phyloP scores from a whole-genome alignment of 92 coral and sea anemone genomes.

The Pocillopora grandis region DNA sequence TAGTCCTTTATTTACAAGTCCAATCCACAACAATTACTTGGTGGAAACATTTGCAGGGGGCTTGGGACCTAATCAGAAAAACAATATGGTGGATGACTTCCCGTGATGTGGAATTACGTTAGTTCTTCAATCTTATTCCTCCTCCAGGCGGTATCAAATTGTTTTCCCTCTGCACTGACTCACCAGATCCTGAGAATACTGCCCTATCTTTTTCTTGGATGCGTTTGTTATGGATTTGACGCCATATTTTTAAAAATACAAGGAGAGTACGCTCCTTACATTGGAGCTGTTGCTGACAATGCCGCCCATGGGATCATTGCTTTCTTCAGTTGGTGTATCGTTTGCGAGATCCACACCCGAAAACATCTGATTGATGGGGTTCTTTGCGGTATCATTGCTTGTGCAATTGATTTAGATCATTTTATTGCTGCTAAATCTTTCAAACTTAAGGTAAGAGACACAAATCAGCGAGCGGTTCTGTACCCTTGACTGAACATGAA shows the following conservation, averaged over 20 bases:
- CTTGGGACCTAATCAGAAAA: not conserved
- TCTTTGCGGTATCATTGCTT: conserved; percentile 72
- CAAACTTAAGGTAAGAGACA: conserved; percentile 60
- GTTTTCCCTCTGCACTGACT: not conserved
- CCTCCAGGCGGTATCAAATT: not conserved
- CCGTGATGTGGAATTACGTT: not conserved
- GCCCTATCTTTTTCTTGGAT: conserved; percentile 17
- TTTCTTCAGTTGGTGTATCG: conserved; percentile 76
- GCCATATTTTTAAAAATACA: not conserved
- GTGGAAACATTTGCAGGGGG: too few species aligned
- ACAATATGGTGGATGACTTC: conserved; percentile 23
- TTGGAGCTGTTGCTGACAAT: conserved; percentile 73
- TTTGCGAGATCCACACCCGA: conserved; percentile 58
- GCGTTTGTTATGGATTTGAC: conserved; percentile 25
- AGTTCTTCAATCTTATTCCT: not conserved
- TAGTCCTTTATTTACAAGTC: too few species aligned
- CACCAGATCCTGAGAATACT: not conserved
- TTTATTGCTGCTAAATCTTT: conserved; percentile 81
- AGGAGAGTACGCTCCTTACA: not conserved
- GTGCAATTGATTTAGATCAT: conserved; percentile 89
- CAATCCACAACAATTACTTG: too few species aligned
- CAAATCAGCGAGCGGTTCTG: not conserved
- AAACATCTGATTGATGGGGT: conserved; percentile 47
- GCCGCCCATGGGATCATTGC: conserved; percentile 75
- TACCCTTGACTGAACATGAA: not conserved